Percentiles rank a stretch among this genome's conserved stretches.
Conservation (phyloP, 2,888 invertebrate species). For the Scelioninae gen. 1 region DNA sequence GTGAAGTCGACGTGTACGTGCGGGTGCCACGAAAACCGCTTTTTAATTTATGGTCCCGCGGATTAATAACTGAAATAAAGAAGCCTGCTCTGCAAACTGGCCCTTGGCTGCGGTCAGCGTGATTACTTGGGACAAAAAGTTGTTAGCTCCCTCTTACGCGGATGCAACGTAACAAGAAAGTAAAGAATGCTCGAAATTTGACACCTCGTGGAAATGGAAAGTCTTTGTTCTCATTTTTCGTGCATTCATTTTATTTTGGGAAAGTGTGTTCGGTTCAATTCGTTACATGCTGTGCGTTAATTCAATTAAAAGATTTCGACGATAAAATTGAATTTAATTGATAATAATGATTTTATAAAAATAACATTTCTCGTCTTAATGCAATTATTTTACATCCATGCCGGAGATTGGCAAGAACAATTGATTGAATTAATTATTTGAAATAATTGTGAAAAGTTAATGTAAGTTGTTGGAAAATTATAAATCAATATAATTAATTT, state of each 20-base stretch:
- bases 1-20: not conserved
- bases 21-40: constrained; percentile 27
- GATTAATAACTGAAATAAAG: constrained; percentile 39
- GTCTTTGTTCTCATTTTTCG: constrained; percentile 13
- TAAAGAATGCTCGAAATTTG: constrained; percentile 33
- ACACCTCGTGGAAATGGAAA: constrained; percentile 36
- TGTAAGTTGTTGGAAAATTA: too few relatives aligned
- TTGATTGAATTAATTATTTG: too few relatives aligned
- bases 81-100: not conserved
- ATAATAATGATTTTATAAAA: too few relatives aligned
- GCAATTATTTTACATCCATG: too few relatives aligned
- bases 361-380: too few relatives aligned
- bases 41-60: constrained; percentile 44
- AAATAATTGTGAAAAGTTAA: too few relatives aligned
- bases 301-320: too few relatives aligned
- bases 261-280: constrained; percentile 1
- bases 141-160: constrained; percentile 5
- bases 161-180: constrained; percentile 13
- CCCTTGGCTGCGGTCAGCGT: constrained; percentile 43
- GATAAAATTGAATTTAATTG: too few relatives aligned
- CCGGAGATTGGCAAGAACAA: too few relatives aligned
- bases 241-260: not conserved
- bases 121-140: constrained; percentile 21
- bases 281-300: too few relatives aligned
- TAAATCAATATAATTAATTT: too few relatives aligned